Base-by-base conservation (phyloP, 92 coral and sea anemone genomes). In the Heteractis magnifica region DNA sequence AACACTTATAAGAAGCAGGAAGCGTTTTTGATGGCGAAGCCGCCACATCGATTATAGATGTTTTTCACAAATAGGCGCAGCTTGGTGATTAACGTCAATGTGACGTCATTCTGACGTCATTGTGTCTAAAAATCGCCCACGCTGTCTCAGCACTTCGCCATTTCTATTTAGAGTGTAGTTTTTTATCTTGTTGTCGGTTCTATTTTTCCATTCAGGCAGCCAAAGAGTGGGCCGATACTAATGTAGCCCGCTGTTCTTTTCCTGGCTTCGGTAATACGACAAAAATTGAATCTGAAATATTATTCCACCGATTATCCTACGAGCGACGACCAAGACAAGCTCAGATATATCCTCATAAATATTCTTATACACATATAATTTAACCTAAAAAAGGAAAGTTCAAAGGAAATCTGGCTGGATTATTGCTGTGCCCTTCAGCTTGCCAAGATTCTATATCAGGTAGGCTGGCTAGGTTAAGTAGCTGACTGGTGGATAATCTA, bases 91-190 rank as follows among this genome's bases (percentile, higher is more conserved):
- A 79, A 85, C 92, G 92, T 89, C 91, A 89, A 52, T 65, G 11
- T 81, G 78, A 80, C 89, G 92, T 89, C 92, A 89, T 58, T 13
- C 51, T 75, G 83, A 83, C 92, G 89, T 89, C 86, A 89, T 41
- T 49, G 53, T 56, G 81, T 62, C 88, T 87, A 83, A 81, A 88
- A 65, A 65, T 52, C 92, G 86, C 92, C 92, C 83, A 85, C 92
- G 83, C 71, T 16, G 58, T 83, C 86, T 82, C 83, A 23, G 53
- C 5, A 65, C 48, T 3, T 80, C 19, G 83, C 55, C 51, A 62
- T 80, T 62, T 49, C 83, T 53, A 62, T 80, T 62, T 52, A 80
- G 53, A 53, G 4, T 80, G 52, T 68, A 48, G 73, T 48, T 11
- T 53, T 34, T 55, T 78, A 78, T 59, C 81, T 56, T n/a, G 23